Evolutionary conservation across 2,888 invertebrate genomes (phyloP), one percentile per base, ranked within the genome.

Genomic region (Apotomis capreana): DNA sequence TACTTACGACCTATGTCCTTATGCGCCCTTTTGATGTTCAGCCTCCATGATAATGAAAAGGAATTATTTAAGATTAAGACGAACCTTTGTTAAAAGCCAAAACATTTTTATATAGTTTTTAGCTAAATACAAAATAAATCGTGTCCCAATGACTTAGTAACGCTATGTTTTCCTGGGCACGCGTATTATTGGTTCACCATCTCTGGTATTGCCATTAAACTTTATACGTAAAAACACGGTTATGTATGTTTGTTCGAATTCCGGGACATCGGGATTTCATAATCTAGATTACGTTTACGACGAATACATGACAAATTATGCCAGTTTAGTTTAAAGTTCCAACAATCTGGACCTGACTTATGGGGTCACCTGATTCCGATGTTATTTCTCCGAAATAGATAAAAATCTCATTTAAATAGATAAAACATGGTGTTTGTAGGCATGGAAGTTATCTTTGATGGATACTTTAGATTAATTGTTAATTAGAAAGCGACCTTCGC

Each of bases 401-500:
- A 37, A 59, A 26, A 65, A 65, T 37, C 12, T 49, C 46, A 49
- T 49, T 54, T 36, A 68, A 13, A 46, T 8, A 49, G 44, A 70
- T 61, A 55, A 62, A 57, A 12, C 12, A 5, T 13, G 9, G 15
- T 6, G 26, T 26, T 26, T 26, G 26, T 26, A 26, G 26, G 26
- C 26, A 26, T 12, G 3, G 40, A 44, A 68, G 68, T 72, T 59
- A 70, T 13, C 8, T 13, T n/a, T 63, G 68, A 72, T 68, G 52
- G 46, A 72, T 68, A 58, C 37, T 46, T 10, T 15, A 72, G 61
- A 55, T 65, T 68, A 54, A 46, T 68, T 36, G 40, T 49, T 58
- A 63, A 72, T 72, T 68, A 72, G 68, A 72, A 68, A 72, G 58
- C 10, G 8, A 57, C 71, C 71, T 68, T 61, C 49, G 37, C 49